phyloP scores from a whole-genome alignment of 2,888 invertebrate species.

The Hofmannophila pseudospretella region DNA sequence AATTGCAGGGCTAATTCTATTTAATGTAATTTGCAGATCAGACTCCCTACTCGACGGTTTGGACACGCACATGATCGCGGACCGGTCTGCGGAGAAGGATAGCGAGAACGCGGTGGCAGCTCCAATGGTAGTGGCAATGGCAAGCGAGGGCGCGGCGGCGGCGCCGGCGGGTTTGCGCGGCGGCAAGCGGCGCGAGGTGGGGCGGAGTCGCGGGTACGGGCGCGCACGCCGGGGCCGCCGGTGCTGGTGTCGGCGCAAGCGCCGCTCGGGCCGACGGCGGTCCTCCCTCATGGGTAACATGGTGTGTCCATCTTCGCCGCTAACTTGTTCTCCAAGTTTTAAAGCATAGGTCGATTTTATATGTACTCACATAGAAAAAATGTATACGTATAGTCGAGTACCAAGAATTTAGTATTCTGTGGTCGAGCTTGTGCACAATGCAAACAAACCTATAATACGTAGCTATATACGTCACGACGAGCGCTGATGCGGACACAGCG shows the following conservation, averaged over 20 bases:
- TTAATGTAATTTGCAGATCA: conserved; percentile 46
- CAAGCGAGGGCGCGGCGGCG: conserved; percentile 22
- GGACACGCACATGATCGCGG: conserved; percentile 64
- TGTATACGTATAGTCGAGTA: background rate
- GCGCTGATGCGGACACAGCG: no score
- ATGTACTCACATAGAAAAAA: background rate
- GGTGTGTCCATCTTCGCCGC: conserved; percentile 67
- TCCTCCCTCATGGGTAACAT: conserved; percentile 71
- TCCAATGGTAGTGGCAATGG: conserved; percentile 24
- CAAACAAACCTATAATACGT: background rate
- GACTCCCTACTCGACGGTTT: conserved; percentile 58
- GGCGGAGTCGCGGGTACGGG: conserved; percentile 59
- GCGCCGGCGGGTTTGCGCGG: conserved; percentile 19
- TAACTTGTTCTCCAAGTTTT: conserved; percentile 43
- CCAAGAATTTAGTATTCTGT: no score
- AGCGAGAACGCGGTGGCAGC: conserved; percentile 23
- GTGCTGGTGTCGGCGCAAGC: conserved; percentile 66
- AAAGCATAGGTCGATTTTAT: background rate
- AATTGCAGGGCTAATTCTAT: no score
- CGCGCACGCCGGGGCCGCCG: conserved; percentile 49
- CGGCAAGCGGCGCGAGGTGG: conserved; percentile 26
- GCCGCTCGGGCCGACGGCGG: conserved; percentile 65
- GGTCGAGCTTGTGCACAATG: no score
- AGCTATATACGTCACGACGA: background rate
- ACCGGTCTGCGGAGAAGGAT: conserved; percentile 54